Conservation (phyloP, 2,113 vertebrate genomes). For the Perca fluviatilis region DNA sequence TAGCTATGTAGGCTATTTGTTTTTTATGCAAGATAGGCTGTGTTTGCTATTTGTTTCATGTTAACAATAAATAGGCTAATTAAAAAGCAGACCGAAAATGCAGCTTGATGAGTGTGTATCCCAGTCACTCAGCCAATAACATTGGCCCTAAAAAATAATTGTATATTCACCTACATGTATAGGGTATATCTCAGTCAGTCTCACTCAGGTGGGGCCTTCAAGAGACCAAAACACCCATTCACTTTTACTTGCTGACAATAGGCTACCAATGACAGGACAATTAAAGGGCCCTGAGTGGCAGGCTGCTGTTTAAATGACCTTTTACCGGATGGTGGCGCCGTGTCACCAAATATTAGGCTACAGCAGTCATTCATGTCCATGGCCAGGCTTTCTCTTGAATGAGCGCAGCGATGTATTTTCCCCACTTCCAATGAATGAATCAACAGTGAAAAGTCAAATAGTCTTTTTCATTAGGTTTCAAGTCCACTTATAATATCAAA, state of each 20-base stretch:
- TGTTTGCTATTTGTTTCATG: too few relatives aligned
- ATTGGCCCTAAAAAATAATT: neutral
- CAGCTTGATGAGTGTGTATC: neutral
- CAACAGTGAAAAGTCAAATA: neutral
- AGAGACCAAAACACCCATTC: neutral
- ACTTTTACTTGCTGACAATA: neutral
- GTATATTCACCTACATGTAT: too few relatives aligned
- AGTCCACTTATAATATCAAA: neutral
- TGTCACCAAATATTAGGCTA: neutral
- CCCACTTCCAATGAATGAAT: neutral
- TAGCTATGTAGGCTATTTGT: too few relatives aligned
- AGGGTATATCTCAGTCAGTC: too few relatives aligned
- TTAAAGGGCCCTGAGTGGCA: neutral
- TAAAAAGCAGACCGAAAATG: too few relatives aligned
- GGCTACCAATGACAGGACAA: neutral
- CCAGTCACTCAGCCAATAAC: neutral
- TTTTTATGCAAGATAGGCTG: too few relatives aligned
- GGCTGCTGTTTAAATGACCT: neutral
- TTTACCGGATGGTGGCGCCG: conserved; percentile 43
- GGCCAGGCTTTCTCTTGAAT: neutral
- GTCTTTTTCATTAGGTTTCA: neutral
- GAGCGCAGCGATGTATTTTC: neutral
- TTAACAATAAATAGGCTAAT: too few relatives aligned
- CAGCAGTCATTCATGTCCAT: neutral
- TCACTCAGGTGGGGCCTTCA: too few relatives aligned